These are phyloP conservation scores for Bugulina stolonifera DNA, from an alignment of 2,888 invertebrate genomes.

Conservation along the genomic window DNA sequence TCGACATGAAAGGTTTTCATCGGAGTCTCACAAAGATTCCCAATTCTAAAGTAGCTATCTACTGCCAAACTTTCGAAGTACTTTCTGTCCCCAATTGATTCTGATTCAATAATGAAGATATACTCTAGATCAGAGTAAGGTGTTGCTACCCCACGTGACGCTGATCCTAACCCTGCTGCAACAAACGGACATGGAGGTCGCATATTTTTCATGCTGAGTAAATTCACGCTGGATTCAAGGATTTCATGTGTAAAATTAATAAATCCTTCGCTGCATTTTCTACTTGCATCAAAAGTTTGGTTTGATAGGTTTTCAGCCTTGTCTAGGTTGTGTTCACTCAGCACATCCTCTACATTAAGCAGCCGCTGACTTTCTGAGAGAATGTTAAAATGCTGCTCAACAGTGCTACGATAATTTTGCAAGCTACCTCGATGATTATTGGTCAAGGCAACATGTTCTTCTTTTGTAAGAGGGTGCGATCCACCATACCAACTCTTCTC, in stretches of 20 bases:
- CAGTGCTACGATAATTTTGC: no score
- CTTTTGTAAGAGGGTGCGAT: no score
- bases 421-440: no score
- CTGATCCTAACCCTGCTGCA: not conserved
- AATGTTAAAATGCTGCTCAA: no score
- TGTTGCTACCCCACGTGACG: not conserved
- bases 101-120: not conserved
- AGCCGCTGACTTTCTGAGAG: no score
- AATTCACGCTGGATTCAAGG: not conserved
- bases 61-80: not conserved
- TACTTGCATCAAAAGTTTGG: not conserved
- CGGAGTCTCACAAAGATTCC: not conserved
- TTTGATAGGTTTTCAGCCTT: no score
- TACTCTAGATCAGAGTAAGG: not conserved
- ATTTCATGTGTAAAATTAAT: not conserved
- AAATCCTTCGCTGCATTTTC: not conserved
- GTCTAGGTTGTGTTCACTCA: not conserved
- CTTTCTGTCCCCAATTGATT: not conserved
- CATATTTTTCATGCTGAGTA: not conserved
- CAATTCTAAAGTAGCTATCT: not conserved
- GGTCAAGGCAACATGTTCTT: no score
- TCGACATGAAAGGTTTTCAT: not conserved
- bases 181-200: not conserved
- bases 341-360: not conserved
- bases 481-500: no score